Evolutionary conservation across 2,888 invertebrate genomes (phyloP).

Genomic region (Tachystola acroxantha): DNA sequence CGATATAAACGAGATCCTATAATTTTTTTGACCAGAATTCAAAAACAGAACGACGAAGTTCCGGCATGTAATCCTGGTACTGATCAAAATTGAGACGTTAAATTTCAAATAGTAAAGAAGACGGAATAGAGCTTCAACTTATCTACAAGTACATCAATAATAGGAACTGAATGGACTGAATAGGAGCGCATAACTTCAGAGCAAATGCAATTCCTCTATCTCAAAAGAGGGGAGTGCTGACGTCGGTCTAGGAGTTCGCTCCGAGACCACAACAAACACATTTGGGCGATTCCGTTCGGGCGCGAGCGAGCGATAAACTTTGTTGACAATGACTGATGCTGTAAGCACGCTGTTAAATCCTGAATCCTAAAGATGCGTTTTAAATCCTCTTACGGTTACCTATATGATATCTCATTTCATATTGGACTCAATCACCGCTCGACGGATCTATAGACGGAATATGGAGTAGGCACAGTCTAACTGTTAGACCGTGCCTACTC

Average conservation of each 20-base stretch:
- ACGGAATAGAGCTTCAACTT: too few relatives aligned
- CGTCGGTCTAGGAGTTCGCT: constrained; percentile 29
- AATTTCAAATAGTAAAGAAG: too few relatives aligned
- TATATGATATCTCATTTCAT: neutral
- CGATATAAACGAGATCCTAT: too few relatives aligned
- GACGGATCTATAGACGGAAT: too few relatives aligned
- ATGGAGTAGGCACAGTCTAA: too few relatives aligned
- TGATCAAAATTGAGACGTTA: too few relatives aligned
- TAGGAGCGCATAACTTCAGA: constrained; percentile 5
- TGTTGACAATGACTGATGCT: constrained; percentile 71
- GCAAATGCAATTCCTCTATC: constrained; percentile 20
- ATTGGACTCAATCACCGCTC: too few relatives aligned
- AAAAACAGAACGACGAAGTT: too few relatives aligned
- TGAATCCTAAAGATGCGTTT: constrained; percentile 6
- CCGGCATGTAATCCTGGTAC: too few relatives aligned
- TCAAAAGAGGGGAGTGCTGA: constrained; percentile 15
- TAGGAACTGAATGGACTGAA: neutral
- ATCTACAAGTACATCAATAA: too few relatives aligned
- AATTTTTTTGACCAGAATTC: too few relatives aligned
- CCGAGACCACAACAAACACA: constrained; percentile 60
- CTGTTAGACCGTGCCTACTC: too few relatives aligned
- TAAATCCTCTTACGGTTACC: neutral
- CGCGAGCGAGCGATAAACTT: constrained; percentile 51
- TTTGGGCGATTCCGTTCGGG: constrained; percentile 45
- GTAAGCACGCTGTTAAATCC: neutral